These are phyloP conservation scores for Linnaemya tessellans DNA, from an alignment of 2,888 invertebrate genomes.

Conservation along the genomic window DNA sequence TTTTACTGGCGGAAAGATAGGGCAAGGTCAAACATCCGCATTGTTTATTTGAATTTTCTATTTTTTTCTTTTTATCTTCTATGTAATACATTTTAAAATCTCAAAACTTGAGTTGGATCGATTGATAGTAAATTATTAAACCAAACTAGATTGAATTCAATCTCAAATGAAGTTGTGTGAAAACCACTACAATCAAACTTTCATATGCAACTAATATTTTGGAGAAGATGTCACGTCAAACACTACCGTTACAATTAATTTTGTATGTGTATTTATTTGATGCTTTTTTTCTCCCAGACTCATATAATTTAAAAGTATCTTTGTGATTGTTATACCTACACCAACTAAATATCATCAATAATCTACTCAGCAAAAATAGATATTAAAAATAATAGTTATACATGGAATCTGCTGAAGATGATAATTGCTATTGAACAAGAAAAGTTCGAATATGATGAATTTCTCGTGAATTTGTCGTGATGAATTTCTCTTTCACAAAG, in stretches of 20 bases:
- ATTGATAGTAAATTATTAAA: constrained; percentile 4
- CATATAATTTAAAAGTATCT: constrained; percentile 9
- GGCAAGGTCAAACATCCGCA: background rate
- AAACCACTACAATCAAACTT: constrained; percentile 29
- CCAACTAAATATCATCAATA: background rate
- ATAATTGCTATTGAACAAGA: background rate
- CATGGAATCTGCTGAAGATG: background rate
- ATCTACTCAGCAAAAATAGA: background rate
- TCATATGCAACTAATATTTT: constrained; percentile 1
- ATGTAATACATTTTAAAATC: background rate
- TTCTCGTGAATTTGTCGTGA: background rate
- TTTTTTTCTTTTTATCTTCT: background rate
- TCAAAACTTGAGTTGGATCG: background rate
- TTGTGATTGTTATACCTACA: background rate
- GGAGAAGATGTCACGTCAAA: background rate
- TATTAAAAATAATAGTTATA: background rate
- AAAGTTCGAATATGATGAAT: background rate
- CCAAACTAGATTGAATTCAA: background rate
- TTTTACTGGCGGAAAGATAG: background rate
- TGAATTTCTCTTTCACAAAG: too few relatives aligned
- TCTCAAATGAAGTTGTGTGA: constrained; percentile 11
- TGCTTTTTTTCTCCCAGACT: background rate
- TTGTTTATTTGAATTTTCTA: background rate
- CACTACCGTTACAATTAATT: background rate
- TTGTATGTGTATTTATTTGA: background rate